Percentiles rank a stretch among this genome's conserved stretches.
Conservation (phyloP, 2,888 invertebrate species). For the Meteorus cinctellus region DNA sequence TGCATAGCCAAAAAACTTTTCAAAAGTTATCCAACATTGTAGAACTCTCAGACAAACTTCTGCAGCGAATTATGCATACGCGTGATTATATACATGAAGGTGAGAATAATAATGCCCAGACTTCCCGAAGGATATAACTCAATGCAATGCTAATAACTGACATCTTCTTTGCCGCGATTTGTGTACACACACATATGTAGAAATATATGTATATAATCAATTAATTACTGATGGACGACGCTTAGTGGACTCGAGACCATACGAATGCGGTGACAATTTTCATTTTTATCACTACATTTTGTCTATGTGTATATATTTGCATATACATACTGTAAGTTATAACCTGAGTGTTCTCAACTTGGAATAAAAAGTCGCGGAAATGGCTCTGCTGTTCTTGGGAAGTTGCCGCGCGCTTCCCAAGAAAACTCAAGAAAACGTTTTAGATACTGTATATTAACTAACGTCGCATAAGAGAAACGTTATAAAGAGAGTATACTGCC, state of each 20-base stretch:
- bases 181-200: not conserved
- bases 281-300: not conserved
- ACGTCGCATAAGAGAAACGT: constrained; percentile 10
- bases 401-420: constrained; percentile 51
- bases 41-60: not conserved
- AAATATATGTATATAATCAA: not conserved
- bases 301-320: not conserved
- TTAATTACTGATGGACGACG: not conserved
- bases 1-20: constrained; percentile 5
- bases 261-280: constrained; percentile 24
- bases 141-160: constrained; percentile 53
- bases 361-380: constrained; percentile 50
- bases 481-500: not conserved
- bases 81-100: constrained; percentile 49
- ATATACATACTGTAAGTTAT: not conserved
- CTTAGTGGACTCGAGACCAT: constrained; percentile 44
- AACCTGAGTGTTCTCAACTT: constrained; percentile 32
- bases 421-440: constrained; percentile 54
- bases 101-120: constrained; percentile 2
- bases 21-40: constrained; percentile 19
- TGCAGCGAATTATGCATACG: constrained; percentile 45
- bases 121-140: constrained; percentile 48
- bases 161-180: constrained; percentile 19
- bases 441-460: constrained; percentile 43
- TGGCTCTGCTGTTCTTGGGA: constrained; percentile 46